These are phyloP conservation scores for Physella acuta DNA, from an alignment of 1,140 invertebrate species.

Conservation along the genomic window DNA sequence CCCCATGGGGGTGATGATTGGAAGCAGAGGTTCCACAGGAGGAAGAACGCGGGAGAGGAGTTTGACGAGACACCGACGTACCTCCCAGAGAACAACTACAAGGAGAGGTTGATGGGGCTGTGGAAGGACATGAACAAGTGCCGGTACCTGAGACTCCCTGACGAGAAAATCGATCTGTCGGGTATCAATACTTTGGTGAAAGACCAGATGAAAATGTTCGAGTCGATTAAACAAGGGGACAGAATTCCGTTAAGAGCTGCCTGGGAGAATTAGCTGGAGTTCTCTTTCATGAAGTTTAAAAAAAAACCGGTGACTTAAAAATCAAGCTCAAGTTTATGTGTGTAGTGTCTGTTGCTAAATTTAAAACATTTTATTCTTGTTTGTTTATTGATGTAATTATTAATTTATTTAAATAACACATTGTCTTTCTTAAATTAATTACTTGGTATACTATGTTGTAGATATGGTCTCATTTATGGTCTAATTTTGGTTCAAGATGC, in stretches of 20 bases:
- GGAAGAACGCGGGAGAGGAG: constrained; percentile 25
- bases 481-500: no score
- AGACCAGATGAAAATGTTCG: constrained; percentile 36
- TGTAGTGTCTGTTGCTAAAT: no score
- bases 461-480: no score
- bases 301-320: no score
- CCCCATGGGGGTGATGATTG: background rate
- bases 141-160: constrained; percentile 38
- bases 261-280: constrained; percentile 17
- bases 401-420: no score
- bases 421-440: no score
- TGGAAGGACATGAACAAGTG: constrained; percentile 46
- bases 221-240: constrained; percentile 19
- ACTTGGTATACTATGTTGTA: no score
- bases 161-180: constrained; percentile 40
- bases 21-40: background rate
- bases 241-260: constrained; percentile 17
- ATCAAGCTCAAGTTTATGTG: no score
- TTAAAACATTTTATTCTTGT: no score
- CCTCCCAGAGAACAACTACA: constrained; percentile 41
- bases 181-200: constrained; percentile 39
- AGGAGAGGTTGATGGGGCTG: constrained; percentile 32
- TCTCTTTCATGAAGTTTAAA: no score
- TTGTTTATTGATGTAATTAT: no score
- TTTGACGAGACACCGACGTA: constrained; percentile 36